Evolutionary conservation across 2,797 vertebrate species (phyloP), one percentile per base, ranked within the genome.

Genomic region (Sebastolobus alascanus): DNA sequence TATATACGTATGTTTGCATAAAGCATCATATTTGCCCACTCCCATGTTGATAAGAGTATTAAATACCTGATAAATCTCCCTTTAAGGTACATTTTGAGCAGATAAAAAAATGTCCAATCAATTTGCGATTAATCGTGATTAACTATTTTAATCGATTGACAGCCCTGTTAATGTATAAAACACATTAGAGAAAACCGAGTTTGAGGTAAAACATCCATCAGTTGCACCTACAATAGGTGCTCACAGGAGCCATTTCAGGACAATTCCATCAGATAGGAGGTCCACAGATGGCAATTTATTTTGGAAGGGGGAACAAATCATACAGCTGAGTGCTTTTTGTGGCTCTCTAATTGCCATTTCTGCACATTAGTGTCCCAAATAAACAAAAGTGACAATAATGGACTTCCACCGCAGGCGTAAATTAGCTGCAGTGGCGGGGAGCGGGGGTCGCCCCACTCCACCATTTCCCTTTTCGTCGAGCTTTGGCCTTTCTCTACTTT

Each of bases 311-410:
- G 10, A 8, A 40, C 63, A 29, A 73, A 80, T 68, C 66, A 78
- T 58, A 77, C 50, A 77, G 81, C 85, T 79, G 87, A 91, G 85
- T 86, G 88, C 81, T 86, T 82, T 80, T 65, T 65, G 83, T 81
- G 68, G 54, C 79, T 86, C 76, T 84, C 61, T 85, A 87, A 87
- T 86, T 88, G 86, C 79, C 77, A 71, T 89, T 61, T 83, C 79
- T 88, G 56, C 86, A 88, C 86, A 92, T 91, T 87, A 87, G 80
- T 84, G 81, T 74, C 82, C 89, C 74, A 81, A 92, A 91, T 89
- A 90, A 89, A 86, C 84, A 82, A 82, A 86, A 88, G 73, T 76
- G 85, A 81, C 85, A 86, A 87, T 88, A 90, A 90, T 84, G 82
- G 83, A 79, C 70, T 67, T 82, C 52, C 59, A 75, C 85, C 64